Evolutionary conservation across 2,888 invertebrate genomes (phyloP), one percentile per base, ranked within the genome.

Genomic region (Dicranocentrus wangi): DNA sequence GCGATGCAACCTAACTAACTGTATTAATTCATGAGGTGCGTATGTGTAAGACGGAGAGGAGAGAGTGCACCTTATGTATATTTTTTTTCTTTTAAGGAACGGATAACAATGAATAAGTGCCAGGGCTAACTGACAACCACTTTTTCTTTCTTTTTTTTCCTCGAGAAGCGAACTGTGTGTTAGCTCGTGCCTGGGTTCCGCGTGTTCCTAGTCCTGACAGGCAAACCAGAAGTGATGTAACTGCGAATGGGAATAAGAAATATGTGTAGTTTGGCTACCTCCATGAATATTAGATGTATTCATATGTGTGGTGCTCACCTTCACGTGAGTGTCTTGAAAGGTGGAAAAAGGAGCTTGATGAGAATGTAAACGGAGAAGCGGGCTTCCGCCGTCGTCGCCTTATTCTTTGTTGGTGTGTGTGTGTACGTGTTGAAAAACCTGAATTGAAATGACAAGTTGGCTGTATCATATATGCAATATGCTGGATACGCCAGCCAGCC

Each of bases 61-160:
- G n/a, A n/a, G n/a, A n/a, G n/a, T n/a, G n/a, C n/a, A n/a, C n/a
- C n/a, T n/a, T n/a, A 17, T 15, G 47, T 17, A 47, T 8, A 2
- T 47, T n/a, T 5, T 47, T 10, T 47, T 53, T 55, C 25, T 55
- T 25, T 23, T 23, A 10, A 55, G 25, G 25, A 55, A 55, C 25
- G 55, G 25, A n/a, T 32, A 61, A 61, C 61, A 61, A 32, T 28
- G 61, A 61, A 28, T 32, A 61, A 61, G 61, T 61, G 61, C 15
- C 17, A 55, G 15, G 55, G 55, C 55, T 55, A 55, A 25, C 55
- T 55, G 55, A 55, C 55, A 55, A 55, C 61, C 39, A 8, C 61
- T 61, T 32, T 32, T 61, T 61, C 32, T 32, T 61, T 32, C 13
- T 28, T 3, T 32, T 2, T 19, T 21, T 3, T 21, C 15, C 47